Evolutionary conservation across 2,888 invertebrate species (phyloP), one percentile per base, ranked within the genome.

Genomic region (Orthosia incerta): DNA sequence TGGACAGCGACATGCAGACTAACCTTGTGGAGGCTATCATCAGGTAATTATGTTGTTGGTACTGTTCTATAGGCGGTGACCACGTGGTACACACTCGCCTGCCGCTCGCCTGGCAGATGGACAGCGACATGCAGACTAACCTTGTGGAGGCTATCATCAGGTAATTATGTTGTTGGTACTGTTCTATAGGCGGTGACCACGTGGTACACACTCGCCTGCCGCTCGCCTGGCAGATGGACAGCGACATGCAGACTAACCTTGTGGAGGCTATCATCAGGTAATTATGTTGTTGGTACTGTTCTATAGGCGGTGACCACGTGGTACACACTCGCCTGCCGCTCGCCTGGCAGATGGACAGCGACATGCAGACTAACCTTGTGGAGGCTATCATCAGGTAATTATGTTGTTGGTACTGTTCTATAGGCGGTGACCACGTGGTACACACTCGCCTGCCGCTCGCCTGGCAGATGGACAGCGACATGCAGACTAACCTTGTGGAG

Each of bases 21-120:
- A 99, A 99, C 92, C 98, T 99, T 93, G 98, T 99, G 18, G 99
- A 99, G 94, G 98, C 99, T 45, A 98, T 99, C 88, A 98, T 99
- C 88, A 98, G 76, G 76, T 74, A 59, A 31, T 31, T 5, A 7
- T 31, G 31, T 31, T 31, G 31, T 31, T 26, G 26, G 26, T 26
- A 26, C 26, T 26, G 26, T 26, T 26, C 26, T 26, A 26, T 26
- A n/a, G n/a, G n/a, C n/a, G n/a, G n/a, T n/a, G n/a, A n/a, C n/a
- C 99, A 99, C 95, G 98, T 99, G 87, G 98, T 98, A 61, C 99
- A 99, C 95, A 97, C 98, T 86, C 98, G 98, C 69, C 97, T 99
- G 85, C 98, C 98, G 60, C 98, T 98, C 75, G 98, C 99, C 74
- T 99, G 99, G 97, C 97, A 98, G 90, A 98, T 99, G 98, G 98